Conservation (phyloP, 2,797 vertebrate species). For the Perodicticus potto region DNA sequence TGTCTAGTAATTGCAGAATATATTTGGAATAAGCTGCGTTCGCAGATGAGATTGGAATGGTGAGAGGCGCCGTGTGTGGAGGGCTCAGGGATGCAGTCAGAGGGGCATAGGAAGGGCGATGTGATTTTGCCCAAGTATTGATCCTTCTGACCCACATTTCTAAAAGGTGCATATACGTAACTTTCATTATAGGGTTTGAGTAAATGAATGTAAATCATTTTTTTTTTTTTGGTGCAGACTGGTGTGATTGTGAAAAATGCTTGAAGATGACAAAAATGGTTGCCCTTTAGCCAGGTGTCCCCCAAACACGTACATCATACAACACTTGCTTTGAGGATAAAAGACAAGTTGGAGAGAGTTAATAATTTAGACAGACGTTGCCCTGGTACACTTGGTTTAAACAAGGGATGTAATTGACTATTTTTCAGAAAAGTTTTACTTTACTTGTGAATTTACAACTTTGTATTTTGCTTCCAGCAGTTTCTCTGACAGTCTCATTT, state of each 20-base stretch:
- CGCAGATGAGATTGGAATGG: not conserved
- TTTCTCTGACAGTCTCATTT: constrained; percentile 53
- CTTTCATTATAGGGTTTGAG: not conserved
- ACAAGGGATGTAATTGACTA: not conserved
- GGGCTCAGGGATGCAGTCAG: not conserved
- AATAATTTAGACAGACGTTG: not conserved
- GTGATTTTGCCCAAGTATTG: not conserved
- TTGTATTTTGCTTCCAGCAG: not conserved
- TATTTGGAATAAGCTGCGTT: not conserved
- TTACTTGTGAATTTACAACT: not conserved
- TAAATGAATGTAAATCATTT: not conserved
- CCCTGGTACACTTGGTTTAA: not conserved
- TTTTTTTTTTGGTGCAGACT: not conserved
- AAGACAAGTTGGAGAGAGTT: not conserved
- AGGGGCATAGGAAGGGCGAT: not conserved
- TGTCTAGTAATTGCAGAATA: not conserved
- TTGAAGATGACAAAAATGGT: not conserved
- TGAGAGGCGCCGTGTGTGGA: not conserved
- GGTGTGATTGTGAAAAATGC: not conserved
- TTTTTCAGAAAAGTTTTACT: not conserved
- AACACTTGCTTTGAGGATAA: not conserved
- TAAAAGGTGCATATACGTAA: not conserved
- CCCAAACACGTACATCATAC: fast-evolving
- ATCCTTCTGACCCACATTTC: not conserved
- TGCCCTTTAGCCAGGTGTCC: not conserved